Evolutionary conservation across 2,113 vertebrate genomes (phyloP).

Genomic region (Ammodytes dubius): DNA sequence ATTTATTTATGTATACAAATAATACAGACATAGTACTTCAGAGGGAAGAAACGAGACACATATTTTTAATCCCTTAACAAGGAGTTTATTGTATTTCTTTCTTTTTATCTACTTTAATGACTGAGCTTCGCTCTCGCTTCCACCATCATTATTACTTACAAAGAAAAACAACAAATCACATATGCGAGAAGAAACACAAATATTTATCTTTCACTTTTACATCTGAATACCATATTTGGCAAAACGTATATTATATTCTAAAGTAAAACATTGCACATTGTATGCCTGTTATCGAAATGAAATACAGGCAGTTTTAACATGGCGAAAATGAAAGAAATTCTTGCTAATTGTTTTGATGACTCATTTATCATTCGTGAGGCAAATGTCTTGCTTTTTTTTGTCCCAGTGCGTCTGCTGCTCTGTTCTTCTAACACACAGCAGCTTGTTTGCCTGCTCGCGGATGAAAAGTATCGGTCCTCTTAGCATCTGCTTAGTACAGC

Average conservation of each 20-base stretch:
- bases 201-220: neutral
- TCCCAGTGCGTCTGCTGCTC: constrained; percentile 28
- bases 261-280: neutral
- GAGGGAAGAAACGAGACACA: too few species aligned
- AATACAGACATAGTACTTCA: too few species aligned
- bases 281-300: constrained; percentile 14
- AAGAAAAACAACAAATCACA: constrained; percentile 25
- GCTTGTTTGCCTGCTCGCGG: constrained; percentile 60
- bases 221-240: constrained; percentile 12
- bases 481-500: constrained; percentile 62
- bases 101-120: constrained; percentile 19
- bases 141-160: constrained; percentile 10
- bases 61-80: constrained; percentile 8
- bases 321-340: constrained; percentile 14
- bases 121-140: neutral
- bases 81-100: neutral
- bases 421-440: constrained; percentile 49
- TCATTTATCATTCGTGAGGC: constrained; percentile 49
- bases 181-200: neutral
- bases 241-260: neutral
- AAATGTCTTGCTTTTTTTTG: constrained; percentile 16
- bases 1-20: too few species aligned
- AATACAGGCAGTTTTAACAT: constrained; percentile 29
- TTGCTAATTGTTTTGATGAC: constrained; percentile 52
- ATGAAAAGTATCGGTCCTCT: constrained; percentile 56